Evolutionary conservation across 2,888 invertebrate genomes (phyloP).

Genomic region (Onchidella celtica): DNA sequence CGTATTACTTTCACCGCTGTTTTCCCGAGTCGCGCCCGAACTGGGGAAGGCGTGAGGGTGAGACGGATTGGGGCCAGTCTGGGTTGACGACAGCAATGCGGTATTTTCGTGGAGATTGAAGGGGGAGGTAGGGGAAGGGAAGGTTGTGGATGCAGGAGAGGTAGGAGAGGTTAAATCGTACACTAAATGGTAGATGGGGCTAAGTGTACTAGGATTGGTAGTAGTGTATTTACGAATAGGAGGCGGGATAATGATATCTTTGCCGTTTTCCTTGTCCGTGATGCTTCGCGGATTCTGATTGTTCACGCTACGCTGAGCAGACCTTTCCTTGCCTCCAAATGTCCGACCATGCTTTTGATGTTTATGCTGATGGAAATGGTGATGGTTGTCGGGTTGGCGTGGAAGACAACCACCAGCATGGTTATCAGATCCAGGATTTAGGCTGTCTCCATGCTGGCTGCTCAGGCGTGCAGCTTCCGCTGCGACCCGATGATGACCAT

Average conservation of each 20-base stretch:
- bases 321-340: not conserved
- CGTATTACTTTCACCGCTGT: not conserved
- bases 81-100: not conserved
- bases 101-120: not conserved
- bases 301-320: not conserved
- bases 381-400: no score
- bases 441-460: no score
- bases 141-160: not conserved
- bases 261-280: not conserved
- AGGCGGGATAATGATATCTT: slow-evolving; percentile 7
- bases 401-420: no score
- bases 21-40: not conserved
- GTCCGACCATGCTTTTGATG: not conserved
- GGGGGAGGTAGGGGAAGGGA: not conserved
- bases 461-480: no score
- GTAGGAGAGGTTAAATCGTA: slow-evolving; percentile 30
- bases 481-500: not conserved
- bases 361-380: no score
- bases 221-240: slow-evolving; percentile 13
- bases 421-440: no score
- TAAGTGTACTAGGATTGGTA: slow-evolving; percentile 30
- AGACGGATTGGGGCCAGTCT: not conserved
- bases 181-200: slow-evolving; percentile 31
- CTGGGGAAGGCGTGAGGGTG: not conserved
- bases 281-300: not conserved